Conservation (phyloP, 2,888 invertebrate genomes). For the Steinernema scapterisci region DNA sequence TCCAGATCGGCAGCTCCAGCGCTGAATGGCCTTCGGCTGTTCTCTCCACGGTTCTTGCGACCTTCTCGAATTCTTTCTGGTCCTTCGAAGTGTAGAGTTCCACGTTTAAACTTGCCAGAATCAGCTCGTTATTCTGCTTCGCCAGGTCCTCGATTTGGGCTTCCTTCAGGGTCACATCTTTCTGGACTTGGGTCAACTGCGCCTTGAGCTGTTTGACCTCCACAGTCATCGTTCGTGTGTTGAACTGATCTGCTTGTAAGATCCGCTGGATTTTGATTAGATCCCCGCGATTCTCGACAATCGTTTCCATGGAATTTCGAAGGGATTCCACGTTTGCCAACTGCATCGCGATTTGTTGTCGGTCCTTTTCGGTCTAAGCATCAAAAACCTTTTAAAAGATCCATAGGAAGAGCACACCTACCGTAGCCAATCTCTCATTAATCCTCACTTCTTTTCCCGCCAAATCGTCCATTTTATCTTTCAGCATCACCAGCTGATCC, state of each 20-base stretch:
- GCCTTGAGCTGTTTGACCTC: slow-evolving; percentile 45
- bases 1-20: slow-evolving; percentile 12
- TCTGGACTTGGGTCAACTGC: slow-evolving; percentile 41
- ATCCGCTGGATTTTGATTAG: slow-evolving; percentile 39
- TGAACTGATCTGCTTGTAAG: slow-evolving; percentile 43
- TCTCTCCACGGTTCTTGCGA: background rate
- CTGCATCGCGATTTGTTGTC: background rate
- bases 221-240: slow-evolving; percentile 38
- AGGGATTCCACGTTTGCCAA: slow-evolving; percentile 35
- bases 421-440: background rate
- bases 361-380: background rate
- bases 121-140: slow-evolving; percentile 47
- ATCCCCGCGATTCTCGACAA: slow-evolving; percentile 40
- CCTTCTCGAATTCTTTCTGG: slow-evolving; percentile 15
- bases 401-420: background rate
- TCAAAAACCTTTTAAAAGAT: too few relatives aligned
- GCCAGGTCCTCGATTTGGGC: slow-evolving; percentile 43
- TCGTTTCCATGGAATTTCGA: slow-evolving; percentile 34
- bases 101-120: slow-evolving; percentile 41
- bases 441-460: background rate
- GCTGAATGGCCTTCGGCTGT: slow-evolving; percentile 13
- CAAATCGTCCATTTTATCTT: slow-evolving; percentile 27
- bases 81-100: slow-evolving; percentile 30
- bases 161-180: slow-evolving; percentile 37
- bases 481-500: slow-evolving; percentile 20